Conservation (phyloP, 1,140 invertebrate species). For the Drosophila leontia region DNA sequence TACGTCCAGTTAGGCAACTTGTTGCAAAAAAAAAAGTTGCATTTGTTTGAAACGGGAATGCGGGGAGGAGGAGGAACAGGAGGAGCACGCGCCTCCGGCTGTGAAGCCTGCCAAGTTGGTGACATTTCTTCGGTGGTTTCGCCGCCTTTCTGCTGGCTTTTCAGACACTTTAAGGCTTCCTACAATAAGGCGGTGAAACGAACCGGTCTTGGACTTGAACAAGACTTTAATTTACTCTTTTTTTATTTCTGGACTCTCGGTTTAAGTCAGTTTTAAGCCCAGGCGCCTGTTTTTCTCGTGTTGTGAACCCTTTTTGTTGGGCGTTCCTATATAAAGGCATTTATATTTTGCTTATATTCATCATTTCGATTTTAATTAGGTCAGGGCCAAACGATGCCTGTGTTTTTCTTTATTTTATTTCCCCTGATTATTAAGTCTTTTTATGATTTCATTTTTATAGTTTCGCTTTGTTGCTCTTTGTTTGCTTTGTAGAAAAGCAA, state of each 20-base stretch:
- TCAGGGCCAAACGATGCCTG: slow-evolving; percentile 56
- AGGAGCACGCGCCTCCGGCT: slow-evolving; percentile 45
- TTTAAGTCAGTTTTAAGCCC: slow-evolving; percentile 1
- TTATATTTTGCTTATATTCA: slow-evolving; percentile 32
- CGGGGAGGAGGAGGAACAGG: slow-evolving; percentile 6
- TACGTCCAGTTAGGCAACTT: slow-evolving; percentile 59
- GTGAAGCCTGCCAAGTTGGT: slow-evolving; percentile 78
- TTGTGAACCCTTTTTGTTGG: slow-evolving; percentile 45
- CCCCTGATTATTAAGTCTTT: slow-evolving; percentile 1
- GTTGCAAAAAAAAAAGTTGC: slow-evolving; percentile 38
- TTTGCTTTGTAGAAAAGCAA: neutral
- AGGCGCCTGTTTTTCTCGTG: neutral
- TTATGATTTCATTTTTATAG: slow-evolving; percentile 14
- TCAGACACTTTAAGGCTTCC: slow-evolving; percentile 75
- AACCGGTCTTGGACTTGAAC: slow-evolving; percentile 53
- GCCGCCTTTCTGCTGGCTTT: slow-evolving; percentile 30
- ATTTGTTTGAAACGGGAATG: slow-evolving; percentile 23
- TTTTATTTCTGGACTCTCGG: slow-evolving; percentile 10
- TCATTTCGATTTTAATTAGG: slow-evolving; percentile 61
- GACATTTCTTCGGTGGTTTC: slow-evolving; percentile 62
- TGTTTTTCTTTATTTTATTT: slow-evolving; percentile 30
- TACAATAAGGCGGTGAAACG: slow-evolving; percentile 29
- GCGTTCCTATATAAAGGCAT: slow-evolving; percentile 30
- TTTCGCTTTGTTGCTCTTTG: slow-evolving; percentile 16
- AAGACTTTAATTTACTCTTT: slow-evolving; percentile 12